Percentiles rank a stretch among this genome's conserved stretches.
phyloP scores from a whole-genome alignment of 2,888 invertebrate species.

The Lucinisca nassula region DNA sequence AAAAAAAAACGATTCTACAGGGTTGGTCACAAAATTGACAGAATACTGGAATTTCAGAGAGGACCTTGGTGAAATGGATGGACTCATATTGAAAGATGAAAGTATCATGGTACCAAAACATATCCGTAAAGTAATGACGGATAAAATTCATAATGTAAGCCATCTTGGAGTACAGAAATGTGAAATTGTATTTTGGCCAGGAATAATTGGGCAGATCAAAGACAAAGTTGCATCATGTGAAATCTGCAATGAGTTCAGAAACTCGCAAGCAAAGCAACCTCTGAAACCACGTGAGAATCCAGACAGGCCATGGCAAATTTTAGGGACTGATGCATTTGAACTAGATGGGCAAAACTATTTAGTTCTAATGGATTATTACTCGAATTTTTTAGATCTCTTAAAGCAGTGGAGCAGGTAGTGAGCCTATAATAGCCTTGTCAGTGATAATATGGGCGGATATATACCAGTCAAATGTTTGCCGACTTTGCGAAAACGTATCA shows the following conservation, averaged over 20 bases:
- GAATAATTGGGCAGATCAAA: constrained; percentile 32
- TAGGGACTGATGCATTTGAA: constrained; percentile 25
- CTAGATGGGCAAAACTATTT: constrained; percentile 6
- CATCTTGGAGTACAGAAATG: constrained; percentile 51
- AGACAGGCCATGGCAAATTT: constrained; percentile 23
- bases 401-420: no score
- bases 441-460: constrained; percentile 45
- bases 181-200: constrained; percentile 43
- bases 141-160: constrained; percentile 35
- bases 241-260: constrained; percentile 28
- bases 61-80: neutral
- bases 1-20: constrained; percentile 12
- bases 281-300: constrained; percentile 20
- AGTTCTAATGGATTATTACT: neutral
- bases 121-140: constrained; percentile 41
- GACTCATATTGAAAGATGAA: constrained; percentile 24
- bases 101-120: constrained; percentile 22
- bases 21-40: constrained; percentile 33
- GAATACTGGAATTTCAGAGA: constrained; percentile 29
- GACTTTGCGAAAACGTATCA: constrained; percentile 14
- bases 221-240: constrained; percentile 29
- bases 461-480: constrained; percentile 20
- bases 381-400: no score
- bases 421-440: constrained; percentile 18
- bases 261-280: no score